phyloP scores from a whole-genome alignment of 2,113 vertebrate genomes.

The Colistium nudipinnis region DNA sequence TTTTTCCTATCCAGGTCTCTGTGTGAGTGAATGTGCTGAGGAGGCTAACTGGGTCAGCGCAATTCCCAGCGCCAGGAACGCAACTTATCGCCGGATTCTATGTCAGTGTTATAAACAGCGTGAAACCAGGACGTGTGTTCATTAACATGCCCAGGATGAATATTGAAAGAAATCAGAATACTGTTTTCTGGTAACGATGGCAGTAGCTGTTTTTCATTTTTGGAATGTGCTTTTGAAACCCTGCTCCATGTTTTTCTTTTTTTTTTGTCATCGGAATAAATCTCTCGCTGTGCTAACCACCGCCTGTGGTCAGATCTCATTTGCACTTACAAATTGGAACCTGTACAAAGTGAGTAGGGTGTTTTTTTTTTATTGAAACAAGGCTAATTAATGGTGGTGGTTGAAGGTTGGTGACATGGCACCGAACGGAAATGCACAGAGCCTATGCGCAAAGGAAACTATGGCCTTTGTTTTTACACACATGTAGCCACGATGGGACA shows the following conservation, averaged over 20 bases:
- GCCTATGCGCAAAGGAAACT: constrained; percentile 3
- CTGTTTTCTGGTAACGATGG: background rate
- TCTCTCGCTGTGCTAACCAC: constrained; percentile 27
- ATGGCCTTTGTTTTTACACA: constrained; percentile 11
- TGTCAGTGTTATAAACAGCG: background rate
- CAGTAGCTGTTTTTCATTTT: constrained; percentile 17
- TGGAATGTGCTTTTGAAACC: constrained; percentile 33
- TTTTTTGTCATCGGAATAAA: constrained; percentile 26
- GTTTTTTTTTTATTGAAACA: constrained; percentile 68
- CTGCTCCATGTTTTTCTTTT: constrained; percentile 19
- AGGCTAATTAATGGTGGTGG: constrained; percentile 63
- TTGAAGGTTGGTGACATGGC: constrained; percentile 10
- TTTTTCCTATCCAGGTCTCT: constrained; percentile 22
- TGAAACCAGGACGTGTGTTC: background rate
- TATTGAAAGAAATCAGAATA: constrained; percentile 6
- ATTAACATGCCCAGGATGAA: constrained; percentile 27
- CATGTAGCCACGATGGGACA: constrained; percentile 14
- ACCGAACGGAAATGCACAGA: constrained; percentile 13
- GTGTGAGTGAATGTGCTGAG: constrained; percentile 42
- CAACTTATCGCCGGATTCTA: constrained; percentile 54
- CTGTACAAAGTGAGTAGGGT: constrained; percentile 31
- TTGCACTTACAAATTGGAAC: constrained; percentile 49
- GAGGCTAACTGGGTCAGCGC: constrained; percentile 67
- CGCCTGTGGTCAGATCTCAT: constrained; percentile 52
- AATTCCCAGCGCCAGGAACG: constrained; percentile 44